A percentile compares a stretch with the other conserved stretches of the same genome.
Conservation (phyloP, 2,888 invertebrate genomes). For the Glaucopsyche alexis region DNA sequence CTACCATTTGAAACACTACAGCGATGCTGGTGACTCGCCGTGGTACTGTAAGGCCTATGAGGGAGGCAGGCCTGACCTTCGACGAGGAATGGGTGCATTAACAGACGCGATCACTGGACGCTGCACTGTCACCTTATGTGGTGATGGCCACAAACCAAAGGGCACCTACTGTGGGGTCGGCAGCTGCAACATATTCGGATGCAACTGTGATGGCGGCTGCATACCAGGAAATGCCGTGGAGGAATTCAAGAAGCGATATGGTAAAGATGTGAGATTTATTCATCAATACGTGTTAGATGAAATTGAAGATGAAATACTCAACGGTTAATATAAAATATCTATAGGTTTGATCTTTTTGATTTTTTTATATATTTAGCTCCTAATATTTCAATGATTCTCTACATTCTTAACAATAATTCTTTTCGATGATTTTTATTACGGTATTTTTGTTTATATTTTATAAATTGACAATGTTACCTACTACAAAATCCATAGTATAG, state of each 20-base stretch:
- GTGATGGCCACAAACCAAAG: not conserved
- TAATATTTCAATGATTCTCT: too few species aligned
- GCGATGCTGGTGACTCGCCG: constrained; percentile 15
- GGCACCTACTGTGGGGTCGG: constrained; percentile 21
- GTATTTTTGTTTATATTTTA: too few species aligned
- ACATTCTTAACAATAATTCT: too few species aligned
- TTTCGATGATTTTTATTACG: too few species aligned
- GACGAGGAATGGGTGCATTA: constrained; percentile 12
- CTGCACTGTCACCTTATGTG: constrained; percentile 20
- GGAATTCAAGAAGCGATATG: constrained; percentile 13
- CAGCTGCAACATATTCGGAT: constrained; percentile 17
- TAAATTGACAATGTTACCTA: too few species aligned
- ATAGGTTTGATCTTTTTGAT: not conserved
- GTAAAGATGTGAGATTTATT: constrained; percentile 15
- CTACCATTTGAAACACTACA: constrained; percentile 17
- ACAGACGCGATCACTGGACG: constrained; percentile 33
- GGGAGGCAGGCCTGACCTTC: constrained; percentile 6
- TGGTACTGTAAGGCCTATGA: constrained; percentile 25
- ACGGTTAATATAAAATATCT: not conserved
- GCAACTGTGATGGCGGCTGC: constrained; percentile 15
- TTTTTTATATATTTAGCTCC: too few species aligned
- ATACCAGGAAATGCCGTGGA: constrained; percentile 19
- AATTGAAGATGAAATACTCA: constrained; percentile 8
- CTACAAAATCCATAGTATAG: too few species aligned
- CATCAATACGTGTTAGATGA: constrained; percentile 8